Percentiles rank a stretch among this genome's conserved stretches.
These are phyloP conservation scores for Mergus octosetaceus DNA, from an alignment of 2,797 vertebrate genomes.

Conservation along the genomic window DNA sequence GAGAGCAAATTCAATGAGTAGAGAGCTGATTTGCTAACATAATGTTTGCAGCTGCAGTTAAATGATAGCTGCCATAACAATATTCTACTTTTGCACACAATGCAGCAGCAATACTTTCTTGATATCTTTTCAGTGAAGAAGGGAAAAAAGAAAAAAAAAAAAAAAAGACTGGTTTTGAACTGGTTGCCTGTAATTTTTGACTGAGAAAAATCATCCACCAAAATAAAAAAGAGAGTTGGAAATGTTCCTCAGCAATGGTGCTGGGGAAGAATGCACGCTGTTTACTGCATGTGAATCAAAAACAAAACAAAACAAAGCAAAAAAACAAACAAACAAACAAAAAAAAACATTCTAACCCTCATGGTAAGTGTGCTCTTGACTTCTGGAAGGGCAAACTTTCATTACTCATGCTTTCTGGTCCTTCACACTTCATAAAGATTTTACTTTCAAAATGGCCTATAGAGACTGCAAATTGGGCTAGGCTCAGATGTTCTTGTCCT, in stretches of 20 bases:
- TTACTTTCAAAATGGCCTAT: background rate
- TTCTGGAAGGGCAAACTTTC: background rate
- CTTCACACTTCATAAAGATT: background rate
- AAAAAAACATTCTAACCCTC: background rate
- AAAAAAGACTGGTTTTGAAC: background rate
- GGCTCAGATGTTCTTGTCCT: background rate
- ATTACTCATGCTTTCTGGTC: background rate
- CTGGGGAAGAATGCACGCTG: accelerated
- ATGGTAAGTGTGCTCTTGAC: background rate
- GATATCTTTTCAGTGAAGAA: background rate
- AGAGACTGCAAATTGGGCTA: background rate
- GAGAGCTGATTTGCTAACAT: background rate
- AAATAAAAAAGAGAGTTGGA: background rate
- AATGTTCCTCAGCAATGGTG: accelerated
- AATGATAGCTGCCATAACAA: background rate
- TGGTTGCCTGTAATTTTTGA: background rate
- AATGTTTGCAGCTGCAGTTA: conserved; percentile 20
- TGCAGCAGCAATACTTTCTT: background rate
- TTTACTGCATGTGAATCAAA: background rate
- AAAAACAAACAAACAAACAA: too few relatives aligned
- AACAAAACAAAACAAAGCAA: background rate
- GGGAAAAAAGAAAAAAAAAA: background rate
- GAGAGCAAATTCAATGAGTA: conserved; percentile 5
- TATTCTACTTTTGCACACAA: background rate
- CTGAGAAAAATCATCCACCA: background rate